Base-by-base conservation (phyloP, 2,888 invertebrate genomes). In the Labia minor region DNA sequence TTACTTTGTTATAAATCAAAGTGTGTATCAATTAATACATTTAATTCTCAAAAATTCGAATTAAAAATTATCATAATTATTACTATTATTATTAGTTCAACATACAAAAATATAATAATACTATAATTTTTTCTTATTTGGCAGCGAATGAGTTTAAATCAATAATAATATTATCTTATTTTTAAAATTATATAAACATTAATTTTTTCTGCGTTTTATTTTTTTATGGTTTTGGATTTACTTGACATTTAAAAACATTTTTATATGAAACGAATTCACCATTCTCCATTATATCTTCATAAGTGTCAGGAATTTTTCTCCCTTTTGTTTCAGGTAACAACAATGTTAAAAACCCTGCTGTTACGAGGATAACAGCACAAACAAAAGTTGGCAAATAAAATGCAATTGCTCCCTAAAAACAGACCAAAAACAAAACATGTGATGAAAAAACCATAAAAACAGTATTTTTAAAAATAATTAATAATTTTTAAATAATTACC, bases 401-500 rank as follows among this genome's bases (percentile, higher is more conserved):
- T 3, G 49, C 49, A 14, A 49, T 16, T 49, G 3, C 14, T 8
- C 49, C 49, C 49, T 49, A 14, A 11, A 49, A 49, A 33, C n/a
- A n/a, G n/a, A n/a, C n/a, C n/a, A n/a, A n/a, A n/a, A n/a, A n/a
- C n/a, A n/a, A n/a, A n/a, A n/a, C n/a, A n/a, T n/a, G n/a, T n/a
- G n/a, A n/a, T n/a, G n/a, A n/a, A n/a, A n/a, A n/a, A n/a, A n/a
- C n/a, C n/a, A n/a, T n/a, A n/a, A n/a, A n/a, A n/a, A n/a, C n/a
- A n/a, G n/a, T n/a, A n/a, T n/a, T n/a, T n/a, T n/a, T n/a, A n/a
- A n/a, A n/a, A n/a, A n/a, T n/a, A n/a, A n/a, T n/a, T n/a, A n/a
- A n/a, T n/a, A n/a, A n/a, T n/a, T n/a, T n/a, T n/a, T n/a, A n/a
- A 63, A 21, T 21, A 72, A 10, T 73, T 72, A 79, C 79, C 75